Evolutionary conservation across 2,797 vertebrate genomes (phyloP).

Genomic region (Rhinogobio ventralis): DNA sequence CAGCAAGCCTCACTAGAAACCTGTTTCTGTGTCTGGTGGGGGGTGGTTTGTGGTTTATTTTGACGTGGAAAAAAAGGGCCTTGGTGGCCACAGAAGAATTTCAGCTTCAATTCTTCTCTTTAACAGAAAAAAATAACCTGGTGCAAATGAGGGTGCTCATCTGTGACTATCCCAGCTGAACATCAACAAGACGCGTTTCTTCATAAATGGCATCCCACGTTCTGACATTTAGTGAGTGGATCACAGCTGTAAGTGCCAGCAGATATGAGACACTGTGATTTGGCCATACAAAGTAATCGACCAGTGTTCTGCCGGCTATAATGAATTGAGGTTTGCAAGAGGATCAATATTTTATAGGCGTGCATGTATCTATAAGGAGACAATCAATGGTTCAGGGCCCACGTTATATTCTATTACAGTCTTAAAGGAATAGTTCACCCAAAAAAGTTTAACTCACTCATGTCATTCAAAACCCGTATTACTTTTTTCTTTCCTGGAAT

Average conservation of each 20-base stretch:
- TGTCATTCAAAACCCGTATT: background rate
- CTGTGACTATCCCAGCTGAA: slow-evolving; percentile 30
- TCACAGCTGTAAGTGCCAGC: slow-evolving; percentile 11
- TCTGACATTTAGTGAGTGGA: slow-evolving; percentile 37
- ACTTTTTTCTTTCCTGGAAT: background rate
- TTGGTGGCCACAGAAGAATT: slow-evolving; percentile 10
- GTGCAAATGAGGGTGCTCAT: slow-evolving; percentile 31
- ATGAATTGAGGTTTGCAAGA: slow-evolving; percentile 33
- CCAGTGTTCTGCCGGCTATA: slow-evolving; percentile 7
- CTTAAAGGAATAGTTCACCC: background rate
- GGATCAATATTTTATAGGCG: slow-evolving; percentile 13
- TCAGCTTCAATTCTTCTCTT: slow-evolving; percentile 20
- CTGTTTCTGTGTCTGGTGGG: background rate
- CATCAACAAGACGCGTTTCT: slow-evolving; percentile 25
- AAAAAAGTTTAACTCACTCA: background rate
- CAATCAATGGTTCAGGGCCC: background rate
- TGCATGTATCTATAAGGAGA: slow-evolving; percentile 2
- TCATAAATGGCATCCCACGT: slow-evolving; percentile 26
- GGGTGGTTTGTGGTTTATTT: background rate
- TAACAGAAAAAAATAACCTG: background rate
- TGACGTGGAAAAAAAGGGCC: slow-evolving; percentile 5
- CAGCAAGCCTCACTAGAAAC: slow-evolving; percentile 10
- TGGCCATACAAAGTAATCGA: slow-evolving; percentile 3
- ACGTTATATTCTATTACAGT: background rate
- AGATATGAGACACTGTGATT: slow-evolving; percentile 16